Evolutionary conservation across 2,113 vertebrate genomes (phyloP), one percentile per base, ranked within the genome.

Genomic region (Platichthys stellatus): DNA sequence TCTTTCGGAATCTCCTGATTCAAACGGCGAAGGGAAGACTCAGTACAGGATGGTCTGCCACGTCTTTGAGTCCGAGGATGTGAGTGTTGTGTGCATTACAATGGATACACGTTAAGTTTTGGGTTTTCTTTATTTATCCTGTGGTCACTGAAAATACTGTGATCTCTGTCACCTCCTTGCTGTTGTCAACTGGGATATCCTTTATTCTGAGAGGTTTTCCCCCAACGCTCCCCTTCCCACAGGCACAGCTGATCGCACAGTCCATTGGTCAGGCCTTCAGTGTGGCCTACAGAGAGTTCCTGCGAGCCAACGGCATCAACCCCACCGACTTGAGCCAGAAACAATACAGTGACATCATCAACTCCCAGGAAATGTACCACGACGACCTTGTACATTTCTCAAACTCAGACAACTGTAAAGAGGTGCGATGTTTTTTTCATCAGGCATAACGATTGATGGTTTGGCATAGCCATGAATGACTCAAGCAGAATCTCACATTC

Each of bases 181-280:
- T 87, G 74, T 78, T 81, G 49, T 84, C 67, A 80, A 51, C 28
- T 66, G 51, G 40, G 54, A 83, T 85, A 78, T 51, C 35, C 69
- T 86, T 72, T 86, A 61, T 82, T 58, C 77, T 89, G 72, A 89
- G 77, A 78, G 23, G 72, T 82, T 57, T 21, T 57, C 21, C 54
- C 54, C 54, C 67, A 83, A 80, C 53, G 10, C 75, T 82, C 53
- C 68, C 60, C 38, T 68, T 79, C 84, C 85, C 65, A 2, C 70
- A 99, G 98, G 98, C 98, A 0, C 98, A 99, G 88, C 96, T 99
- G 82, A 99, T 99, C 28, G 98, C 97, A 74, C 98, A 99, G 94
- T 99, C 98, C 71, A 99, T 99, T 0, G 98, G 98, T 63, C 98
- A 99, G 93, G 98, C 98, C 63, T 99, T 99, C 90, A 99, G 98